Percentiles rank a stretch among this genome's conserved stretches.
These are phyloP conservation scores for Gallinago stenura DNA, from an alignment of 2,797 vertebrate genomes.

Conservation along the genomic window DNA sequence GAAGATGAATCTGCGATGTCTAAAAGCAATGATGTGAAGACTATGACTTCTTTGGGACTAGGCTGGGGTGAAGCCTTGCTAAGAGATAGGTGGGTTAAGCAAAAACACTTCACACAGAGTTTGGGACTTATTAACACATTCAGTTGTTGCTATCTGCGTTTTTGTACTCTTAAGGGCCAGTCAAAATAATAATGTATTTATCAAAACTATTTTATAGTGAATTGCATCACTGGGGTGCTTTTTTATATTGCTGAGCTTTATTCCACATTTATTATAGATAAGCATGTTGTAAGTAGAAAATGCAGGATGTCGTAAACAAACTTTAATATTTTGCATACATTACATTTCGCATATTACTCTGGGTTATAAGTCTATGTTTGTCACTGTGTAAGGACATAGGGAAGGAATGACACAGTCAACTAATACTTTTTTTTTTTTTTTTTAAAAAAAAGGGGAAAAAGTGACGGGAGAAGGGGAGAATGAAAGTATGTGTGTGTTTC, in stretches of 20 bases:
- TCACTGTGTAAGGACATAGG: neutral
- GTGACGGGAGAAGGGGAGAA: fast-evolving
- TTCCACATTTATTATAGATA: neutral
- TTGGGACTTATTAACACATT: neutral
- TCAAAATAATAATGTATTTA: neutral
- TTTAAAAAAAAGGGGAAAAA: neutral
- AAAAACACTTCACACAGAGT: neutral
- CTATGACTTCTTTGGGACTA: neutral
- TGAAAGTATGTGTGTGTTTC: neutral
- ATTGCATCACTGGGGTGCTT: neutral
- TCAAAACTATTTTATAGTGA: neutral
- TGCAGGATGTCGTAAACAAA: neutral
- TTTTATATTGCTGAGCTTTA: neutral
- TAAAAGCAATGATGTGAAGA: neutral
- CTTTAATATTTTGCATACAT: constrained; percentile 17
- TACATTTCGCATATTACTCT: constrained; percentile 6
- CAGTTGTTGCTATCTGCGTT: neutral
- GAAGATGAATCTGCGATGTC: neutral
- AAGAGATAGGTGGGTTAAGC: neutral
- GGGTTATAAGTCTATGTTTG: neutral
- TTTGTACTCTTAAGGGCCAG: neutral
- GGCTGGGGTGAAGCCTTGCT: neutral
- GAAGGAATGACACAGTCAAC: neutral
- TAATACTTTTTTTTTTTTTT: neutral
- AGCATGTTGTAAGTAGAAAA: neutral